Conservation (phyloP, 2,888 invertebrate genomes). For the Cancer borealis region DNA sequence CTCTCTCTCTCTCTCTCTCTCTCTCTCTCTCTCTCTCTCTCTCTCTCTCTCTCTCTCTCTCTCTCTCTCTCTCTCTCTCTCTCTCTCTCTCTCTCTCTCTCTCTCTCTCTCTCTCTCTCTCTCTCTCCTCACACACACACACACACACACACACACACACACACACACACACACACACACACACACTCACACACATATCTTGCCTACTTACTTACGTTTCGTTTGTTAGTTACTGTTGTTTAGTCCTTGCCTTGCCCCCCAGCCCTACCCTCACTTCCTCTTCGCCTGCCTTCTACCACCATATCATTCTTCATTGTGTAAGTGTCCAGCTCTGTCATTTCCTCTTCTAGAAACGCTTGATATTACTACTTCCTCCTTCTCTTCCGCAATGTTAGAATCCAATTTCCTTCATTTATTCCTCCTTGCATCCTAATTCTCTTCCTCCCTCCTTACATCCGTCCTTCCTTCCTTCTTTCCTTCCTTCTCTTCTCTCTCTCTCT, state of each 20-base stretch:
- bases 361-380: conserved; percentile 7
- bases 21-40: neutral
- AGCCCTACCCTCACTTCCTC: too few species aligned
- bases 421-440: neutral
- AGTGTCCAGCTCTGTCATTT: neutral
- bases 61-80: conserved; percentile 12
- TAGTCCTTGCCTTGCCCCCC: too few species aligned
- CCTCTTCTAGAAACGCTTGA: neutral
- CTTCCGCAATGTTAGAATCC: neutral
- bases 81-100: conserved; percentile 6
- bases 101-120: neutral
- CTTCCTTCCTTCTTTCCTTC: neutral
- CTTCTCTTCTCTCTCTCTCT: neutral
- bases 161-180: too few species aligned
- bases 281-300: too few species aligned
- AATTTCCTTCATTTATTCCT: neutral
- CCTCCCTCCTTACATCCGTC: neutral
- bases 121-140: too few species aligned
- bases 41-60: neutral
- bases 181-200: too few species aligned
- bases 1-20: conserved; percentile 6
- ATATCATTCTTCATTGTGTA: neutral
- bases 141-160: too few species aligned
- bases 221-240: too few species aligned
- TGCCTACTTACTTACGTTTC: too few species aligned